Base-by-base conservation (phyloP, 2,888 invertebrate genomes). In the Neoitamus cyanurus region DNA sequence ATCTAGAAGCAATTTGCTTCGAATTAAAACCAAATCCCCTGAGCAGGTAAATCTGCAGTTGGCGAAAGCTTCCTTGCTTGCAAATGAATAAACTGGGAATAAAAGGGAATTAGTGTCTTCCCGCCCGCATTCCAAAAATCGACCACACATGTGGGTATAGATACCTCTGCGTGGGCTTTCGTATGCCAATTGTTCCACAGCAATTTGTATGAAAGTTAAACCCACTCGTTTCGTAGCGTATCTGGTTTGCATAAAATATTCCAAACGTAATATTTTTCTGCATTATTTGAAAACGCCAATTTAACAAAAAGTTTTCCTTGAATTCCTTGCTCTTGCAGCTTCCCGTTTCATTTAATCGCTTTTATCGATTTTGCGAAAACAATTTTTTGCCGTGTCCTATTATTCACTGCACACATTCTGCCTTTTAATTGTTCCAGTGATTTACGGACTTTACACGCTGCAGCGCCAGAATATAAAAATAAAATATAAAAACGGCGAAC, bases 361-460 rank as follows among this genome's bases (percentile, higher is more conserved):
- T 82, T 82, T 36, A 82, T 82, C 69, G 82, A 82, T 82, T 82
- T 69, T 69, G 9, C 37, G 37, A 37, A 75, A 75, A 75, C 36
- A 75, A 37, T 42, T 46, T 30, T 83, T 46, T 83, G 6, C 20
- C 30, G 69, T 83, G n/a, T 69, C 69, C 72, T 46, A 46, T 72
- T 83, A 83, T 83, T 83, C 72, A 72, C 46, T 69, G 70, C 83
- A 83, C 72, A 83, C 46, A 72, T 83, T 72, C 72, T 83, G 72
- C 70, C 72, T 83, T 83, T 83, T 83, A 83, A 83, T 83, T 83
- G 83, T 83, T 83, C 83, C 30, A 83, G 83, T 83, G 83, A 83
- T 83, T 83, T 83, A 83, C 72, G 30, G 46, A 83, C 37, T 42
- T 31, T 83, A 48, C 48, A 31, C 34, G 34, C 82, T 36, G 20